Percentiles rank a stretch among this genome's conserved stretches.
These are phyloP conservation scores for Petrophora chlorosata DNA, from an alignment of 2,888 invertebrate species.

Conservation along the genomic window DNA sequence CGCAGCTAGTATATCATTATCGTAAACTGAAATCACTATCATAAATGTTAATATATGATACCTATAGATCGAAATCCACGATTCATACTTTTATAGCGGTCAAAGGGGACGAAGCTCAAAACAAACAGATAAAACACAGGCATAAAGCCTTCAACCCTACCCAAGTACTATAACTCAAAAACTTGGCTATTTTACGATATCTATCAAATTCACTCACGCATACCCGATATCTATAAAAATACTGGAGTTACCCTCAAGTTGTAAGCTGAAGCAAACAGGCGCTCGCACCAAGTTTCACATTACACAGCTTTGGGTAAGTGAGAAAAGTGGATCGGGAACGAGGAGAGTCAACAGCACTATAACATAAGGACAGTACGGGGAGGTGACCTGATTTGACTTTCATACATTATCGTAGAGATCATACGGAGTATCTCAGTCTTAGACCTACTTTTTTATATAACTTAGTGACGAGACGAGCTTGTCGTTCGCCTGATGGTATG, in stretches of 20 bases:
- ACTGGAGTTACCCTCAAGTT: slow-evolving; percentile 1
- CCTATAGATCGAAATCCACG: slow-evolving; percentile 2
- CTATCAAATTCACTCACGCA: slow-evolving; percentile 26
- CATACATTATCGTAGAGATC: too few species aligned
- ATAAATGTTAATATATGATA: too few species aligned
- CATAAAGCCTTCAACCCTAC: slow-evolving; percentile 14
- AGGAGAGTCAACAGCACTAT: slow-evolving; percentile 10
- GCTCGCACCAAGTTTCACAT: slow-evolving; percentile 26
- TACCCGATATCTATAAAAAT: slow-evolving; percentile 21
- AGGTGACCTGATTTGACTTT: background rate
- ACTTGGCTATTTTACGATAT: slow-evolving; percentile 24
- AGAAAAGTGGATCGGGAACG: slow-evolving; percentile 25
- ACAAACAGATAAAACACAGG: slow-evolving; percentile 20
- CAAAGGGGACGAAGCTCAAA: slow-evolving; percentile 11
- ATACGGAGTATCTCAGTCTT: too few species aligned
- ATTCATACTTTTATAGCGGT: slow-evolving; percentile 11
- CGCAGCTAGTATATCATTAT: too few species aligned
- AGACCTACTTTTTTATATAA: too few species aligned
- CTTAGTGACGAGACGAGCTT: too few species aligned
- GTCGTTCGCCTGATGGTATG: too few species aligned
- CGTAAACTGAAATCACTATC: too few species aligned
- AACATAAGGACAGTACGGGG: background rate
- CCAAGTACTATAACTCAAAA: slow-evolving; percentile 17
- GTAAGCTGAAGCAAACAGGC: slow-evolving; percentile 25
- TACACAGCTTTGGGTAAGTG: slow-evolving; percentile 28